These are phyloP conservation scores for Napeogenes sylphis DNA, from an alignment of 2,888 invertebrate genomes.

Conservation along the genomic window DNA sequence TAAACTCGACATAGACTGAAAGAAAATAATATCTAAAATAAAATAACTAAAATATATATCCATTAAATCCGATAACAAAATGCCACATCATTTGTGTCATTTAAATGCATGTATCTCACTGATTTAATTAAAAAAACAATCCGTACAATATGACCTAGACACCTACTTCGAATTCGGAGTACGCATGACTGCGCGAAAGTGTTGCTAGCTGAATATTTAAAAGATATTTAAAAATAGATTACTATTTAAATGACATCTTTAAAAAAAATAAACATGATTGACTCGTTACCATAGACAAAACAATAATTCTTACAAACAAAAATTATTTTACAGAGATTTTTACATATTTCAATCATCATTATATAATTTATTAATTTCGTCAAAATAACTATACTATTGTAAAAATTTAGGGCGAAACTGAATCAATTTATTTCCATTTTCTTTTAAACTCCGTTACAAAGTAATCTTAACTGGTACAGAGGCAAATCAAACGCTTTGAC, in stretches of 20 bases:
- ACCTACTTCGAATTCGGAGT: constrained; percentile 28
- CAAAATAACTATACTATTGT: too few species aligned
- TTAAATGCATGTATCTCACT: background rate
- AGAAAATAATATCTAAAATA: background rate
- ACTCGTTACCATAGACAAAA: too few species aligned
- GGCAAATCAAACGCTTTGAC: constrained; percentile 10
- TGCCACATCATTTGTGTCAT: background rate
- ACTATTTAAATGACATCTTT: too few species aligned
- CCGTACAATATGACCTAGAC: constrained; percentile 31
- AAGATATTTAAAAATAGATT: too few species aligned
- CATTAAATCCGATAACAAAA: background rate
- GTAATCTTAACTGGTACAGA: constrained; percentile 19
- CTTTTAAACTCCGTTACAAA: constrained; percentile 16
- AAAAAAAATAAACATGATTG: too few species aligned
- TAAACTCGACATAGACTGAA: too few species aligned
- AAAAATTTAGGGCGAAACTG: background rate
- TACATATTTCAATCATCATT: too few species aligned
- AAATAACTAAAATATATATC: background rate
- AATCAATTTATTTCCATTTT: constrained; percentile 19
- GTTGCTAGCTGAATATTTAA: constrained; percentile 4
- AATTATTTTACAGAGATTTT: too few species aligned
- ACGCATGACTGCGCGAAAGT: constrained; percentile 21
- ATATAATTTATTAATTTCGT: too few species aligned
- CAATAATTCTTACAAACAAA: too few species aligned
- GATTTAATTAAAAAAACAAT: constrained; percentile 16